Evolutionary conservation across 2,888 invertebrate genomes (phyloP), one percentile per base, ranked within the genome.

Genomic region (Zygaena filipendulae): DNA sequence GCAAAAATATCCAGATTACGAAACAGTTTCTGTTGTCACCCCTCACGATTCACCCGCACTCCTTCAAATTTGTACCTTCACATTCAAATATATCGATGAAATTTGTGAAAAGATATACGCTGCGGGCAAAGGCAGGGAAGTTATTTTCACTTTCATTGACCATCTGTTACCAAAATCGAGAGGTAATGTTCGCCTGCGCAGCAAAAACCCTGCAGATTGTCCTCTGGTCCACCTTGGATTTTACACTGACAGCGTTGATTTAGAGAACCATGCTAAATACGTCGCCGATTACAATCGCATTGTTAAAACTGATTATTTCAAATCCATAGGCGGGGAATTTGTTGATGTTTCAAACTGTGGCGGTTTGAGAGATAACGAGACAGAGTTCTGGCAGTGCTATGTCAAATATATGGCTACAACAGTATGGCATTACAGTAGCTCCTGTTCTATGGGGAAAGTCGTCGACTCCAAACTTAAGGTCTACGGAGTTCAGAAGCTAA

Each of bases 161-260:
- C 21, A 38, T 16, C 27, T 77, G n/a, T 56, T 74, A 29, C 82
- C 84, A 0, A 50, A 67, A 39, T 82, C 84, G 0, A 61, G 59
- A 7, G 86, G 87, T 3, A 42, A 49, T 14, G 43, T 91, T 1
- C 54, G 64, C n/a, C 51, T 91, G 2, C 59, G 59, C 23, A 82
- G 80, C 3, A 38, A 44, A 0, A 58, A 87, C 45, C 84, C 86
- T 0, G 42, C 49, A 3, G 80, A 83, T 3, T 59, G 70, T 16
- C 87, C 87, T 0, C 39, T 74, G 16, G 81, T 89, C 19, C 63
- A 81, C 30, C 64, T 84, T 1, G 84, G 85, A 33, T 86, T 85
- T 46, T 64, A 86, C 18, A 56, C 66, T 0, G 64, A 82, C 3
- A 52, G 63, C 6, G 45, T 61, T n/a, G 87, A 87, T 46, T 40